Evolutionary conservation across 2,797 vertebrate genomes (phyloP), one percentile per base, ranked within the genome.

Genomic region (Etheostoma nigrum): DNA sequence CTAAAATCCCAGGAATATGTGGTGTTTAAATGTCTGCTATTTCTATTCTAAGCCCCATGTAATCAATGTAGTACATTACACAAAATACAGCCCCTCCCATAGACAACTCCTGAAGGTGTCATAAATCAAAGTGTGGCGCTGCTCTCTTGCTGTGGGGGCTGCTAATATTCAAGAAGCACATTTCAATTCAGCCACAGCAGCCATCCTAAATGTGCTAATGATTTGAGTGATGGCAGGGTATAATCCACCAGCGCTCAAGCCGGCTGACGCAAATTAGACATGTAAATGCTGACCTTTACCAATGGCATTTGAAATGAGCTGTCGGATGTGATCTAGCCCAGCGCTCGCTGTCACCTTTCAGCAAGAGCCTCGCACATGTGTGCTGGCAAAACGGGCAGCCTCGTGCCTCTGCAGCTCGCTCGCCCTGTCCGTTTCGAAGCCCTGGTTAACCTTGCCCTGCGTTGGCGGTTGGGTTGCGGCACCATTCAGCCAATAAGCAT

Each of bases 141-240:
- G 78, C 64, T 65, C 65, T 74, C 68, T 67, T 67, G 94, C 72
- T 78, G 67, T 76, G 74, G 72, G 62, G 77, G 75, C 67, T 69
- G 85, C 80, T 74, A 73, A 40, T 60, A 63, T 89, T 88, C 68
- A 52, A 83, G 67, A 73, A 78, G 78, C 86, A 80, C 89, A 89
- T 92, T 92, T 92, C 83, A 89, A 91, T 91, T 91, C 88, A 73
- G 87, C 71, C 72, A 74, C 89, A 67, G 86, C 78, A 9, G 82
- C 76, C 78, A 5, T 70, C 80, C 90, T 89, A 87, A 91, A 91
- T 58, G 84, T 89, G 90, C 89, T 92, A 92, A 91, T 90, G 91
- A 93, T 92, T 93, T 96, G 96, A 97, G 84, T 95, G 96, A 95
- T 97, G 97, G 94, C 96, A 15, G 80, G 94, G 92, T 96, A 97